Conservation (phyloP, 2,113 vertebrate genomes). For the rat (Rattus norvegicus) region GRCr8 NC_086024.1:110908001-110908500, state of each 20-base stretch:
- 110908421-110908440: not conserved
- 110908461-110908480: not conserved
- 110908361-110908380: not conserved
- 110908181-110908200: conserved; percentile 54
- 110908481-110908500: not conserved
- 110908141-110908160: not conserved
- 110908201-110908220: conserved; percentile 47
- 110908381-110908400: not conserved
- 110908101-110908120: conserved; percentile 20
- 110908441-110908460: not conserved
- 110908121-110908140: conserved; percentile 8
- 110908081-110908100: conserved; percentile 53
- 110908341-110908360: not conserved
- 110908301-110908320: not conserved
- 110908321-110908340: not conserved
- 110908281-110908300: not conserved
- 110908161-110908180: conserved; percentile 62
- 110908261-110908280: conserved; percentile 35
- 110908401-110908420: conserved; percentile 3
- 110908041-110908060: conserved; percentile 4
- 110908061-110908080: not conserved
- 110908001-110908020: not conserved
- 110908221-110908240: conserved; percentile 40
- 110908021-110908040: not conserved
- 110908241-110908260: not conserved